phyloP scores from a whole-genome alignment of 1,140 invertebrate genomes.

The Chrysopa pallens region DNA sequence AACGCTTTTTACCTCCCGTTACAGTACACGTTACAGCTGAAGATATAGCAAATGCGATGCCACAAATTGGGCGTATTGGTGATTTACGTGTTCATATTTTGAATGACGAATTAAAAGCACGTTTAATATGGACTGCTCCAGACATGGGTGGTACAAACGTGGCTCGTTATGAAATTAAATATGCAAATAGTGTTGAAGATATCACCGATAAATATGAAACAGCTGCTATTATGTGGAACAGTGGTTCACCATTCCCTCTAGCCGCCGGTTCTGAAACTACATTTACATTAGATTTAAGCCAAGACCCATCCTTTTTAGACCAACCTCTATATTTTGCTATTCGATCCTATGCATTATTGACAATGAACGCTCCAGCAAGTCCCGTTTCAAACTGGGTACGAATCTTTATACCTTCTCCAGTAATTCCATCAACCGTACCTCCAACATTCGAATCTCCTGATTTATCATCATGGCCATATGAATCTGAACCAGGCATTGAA shows the following conservation, averaged over 20 bases:
- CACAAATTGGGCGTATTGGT: slow-evolving; percentile 23
- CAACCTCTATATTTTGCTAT: slow-evolving; percentile 30
- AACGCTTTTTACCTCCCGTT: slow-evolving; percentile 24
- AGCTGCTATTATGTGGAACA: slow-evolving; percentile 18
- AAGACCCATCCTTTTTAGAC: slow-evolving; percentile 23
- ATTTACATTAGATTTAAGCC: slow-evolving; percentile 25
- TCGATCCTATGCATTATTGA: slow-evolving; percentile 22
- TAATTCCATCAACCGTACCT: slow-evolving; percentile 24
- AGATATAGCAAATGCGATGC: slow-evolving; percentile 10
- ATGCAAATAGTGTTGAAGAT: slow-evolving; percentile 20
- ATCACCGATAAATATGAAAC: slow-evolving; percentile 27
- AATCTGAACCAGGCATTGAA: slow-evolving; percentile 6
- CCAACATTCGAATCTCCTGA: slow-evolving; percentile 17
- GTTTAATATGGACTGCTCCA: slow-evolving; percentile 32
- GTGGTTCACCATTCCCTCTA: slow-evolving; percentile 19
- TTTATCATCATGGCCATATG: slow-evolving; percentile 16
- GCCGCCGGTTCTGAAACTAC: slow-evolving; percentile 23
- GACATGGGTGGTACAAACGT: slow-evolving; percentile 29
- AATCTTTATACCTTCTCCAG: slow-evolving; percentile 27
- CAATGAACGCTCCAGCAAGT: slow-evolving; percentile 18
- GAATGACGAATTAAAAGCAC: slow-evolving; percentile 21
- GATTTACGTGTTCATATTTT: slow-evolving; percentile 24
- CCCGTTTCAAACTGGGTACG: slow-evolving; percentile 35
- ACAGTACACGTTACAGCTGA: slow-evolving; percentile 21
- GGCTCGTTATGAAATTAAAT: slow-evolving; percentile 27